Base-by-base conservation (phyloP, 1,140 invertebrate genomes). In the Apis dorsata region DNA sequence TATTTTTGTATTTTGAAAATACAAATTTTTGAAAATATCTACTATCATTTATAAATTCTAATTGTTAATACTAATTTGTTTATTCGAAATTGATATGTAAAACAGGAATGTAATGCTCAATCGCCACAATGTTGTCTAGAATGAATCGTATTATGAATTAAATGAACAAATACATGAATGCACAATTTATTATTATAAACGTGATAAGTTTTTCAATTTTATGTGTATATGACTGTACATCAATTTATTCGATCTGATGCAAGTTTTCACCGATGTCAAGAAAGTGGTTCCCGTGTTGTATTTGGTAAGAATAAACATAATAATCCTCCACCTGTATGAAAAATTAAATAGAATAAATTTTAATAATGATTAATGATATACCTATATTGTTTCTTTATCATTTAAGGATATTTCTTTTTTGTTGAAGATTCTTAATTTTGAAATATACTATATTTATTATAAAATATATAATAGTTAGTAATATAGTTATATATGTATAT, bases 231-330 rank as follows among this genome's bases (percentile, higher is more conserved):
- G 66, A 84, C 74, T 66, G 85, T 79, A 86, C 62, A 84, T n/a
- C 44, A 71, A 66, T 76, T 73, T 11, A 28, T n/a, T 63, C n/a
- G 60, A 11, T 69, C 28, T 68, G 71, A 62, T 57, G 63, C 79
- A 53, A 24, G 80, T 57, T 66, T 85, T 44, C 81, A 83, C 76
- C 81, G 79, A 83, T 92, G 93, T 96, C 96, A 97, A 93, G 96
- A 96, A 91, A 98, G 95, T 88, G 97, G 97, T 93, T 96, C 96
- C 76, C 97, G 95, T 19, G 97, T 97, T 91, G 97, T 98, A 93
- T 98, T 98, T 88, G 97, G 97, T 94, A 98, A 94, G 94, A 97
- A 96, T 90, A 98, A 95, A 93, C 97, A 97, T 92, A 98, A 96
- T 69, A 98, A 94, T 81, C 97, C 97, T 91, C 97, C 97, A 89